Percentiles rank a stretch among this genome's conserved stretches.
Evolutionary conservation across 2,113 vertebrate species (phyloP).

Genomic region (Loxodonta africana): DNA sequence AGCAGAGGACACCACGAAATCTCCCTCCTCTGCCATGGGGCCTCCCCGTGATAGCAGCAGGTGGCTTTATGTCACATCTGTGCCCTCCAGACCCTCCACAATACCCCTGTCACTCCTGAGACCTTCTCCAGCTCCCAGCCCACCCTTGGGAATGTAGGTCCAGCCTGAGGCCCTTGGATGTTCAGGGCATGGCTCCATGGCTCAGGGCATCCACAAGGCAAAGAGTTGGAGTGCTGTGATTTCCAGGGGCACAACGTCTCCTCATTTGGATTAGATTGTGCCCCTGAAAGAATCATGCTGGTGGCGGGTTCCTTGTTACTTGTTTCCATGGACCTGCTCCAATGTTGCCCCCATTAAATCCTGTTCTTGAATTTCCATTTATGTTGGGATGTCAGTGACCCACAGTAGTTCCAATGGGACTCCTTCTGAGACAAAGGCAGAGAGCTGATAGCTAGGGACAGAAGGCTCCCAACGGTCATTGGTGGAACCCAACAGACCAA

Average conservation of each 20-base stretch:
- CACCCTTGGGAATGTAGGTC: neutral
- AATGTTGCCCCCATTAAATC: neutral
- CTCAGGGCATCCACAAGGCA: neutral
- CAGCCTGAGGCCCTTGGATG: neutral
- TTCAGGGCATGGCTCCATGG: neutral
- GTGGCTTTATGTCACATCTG: neutral
- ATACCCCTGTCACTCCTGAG: neutral
- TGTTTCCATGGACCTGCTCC: neutral
- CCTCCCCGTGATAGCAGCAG: neutral
- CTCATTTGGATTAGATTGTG: neutral
- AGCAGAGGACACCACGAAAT: neutral
- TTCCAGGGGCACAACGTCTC: neutral
- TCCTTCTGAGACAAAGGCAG: neutral
- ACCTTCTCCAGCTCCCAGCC: neutral
- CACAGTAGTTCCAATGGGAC: accelerated
- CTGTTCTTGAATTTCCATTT: neutral
- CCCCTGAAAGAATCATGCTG: no score
- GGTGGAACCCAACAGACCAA: neutral
- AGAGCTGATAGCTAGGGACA: neutral
- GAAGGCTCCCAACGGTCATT: neutral
- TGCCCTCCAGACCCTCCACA: neutral
- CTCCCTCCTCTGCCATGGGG: neutral
- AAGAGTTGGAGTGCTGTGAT: neutral
- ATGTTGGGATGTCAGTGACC: neutral
- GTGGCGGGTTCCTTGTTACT: neutral